phyloP scores from a whole-genome alignment of 2,113 vertebrate species.

The Meriones unguiculatus region DNA sequence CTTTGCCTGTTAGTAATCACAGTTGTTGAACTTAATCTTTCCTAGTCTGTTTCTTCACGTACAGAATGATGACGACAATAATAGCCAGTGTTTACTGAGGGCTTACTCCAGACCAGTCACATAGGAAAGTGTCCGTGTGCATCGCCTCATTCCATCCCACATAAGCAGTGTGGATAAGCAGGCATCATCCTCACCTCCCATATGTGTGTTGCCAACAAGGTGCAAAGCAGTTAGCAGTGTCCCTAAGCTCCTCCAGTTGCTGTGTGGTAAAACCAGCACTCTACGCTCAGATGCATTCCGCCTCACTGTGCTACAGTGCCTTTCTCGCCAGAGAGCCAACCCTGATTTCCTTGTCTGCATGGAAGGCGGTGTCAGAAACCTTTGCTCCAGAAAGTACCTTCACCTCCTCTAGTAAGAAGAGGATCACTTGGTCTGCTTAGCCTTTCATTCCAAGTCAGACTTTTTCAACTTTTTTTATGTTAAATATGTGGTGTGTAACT shows the following conservation, averaged over 20 bases:
- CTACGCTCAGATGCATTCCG: neutral
- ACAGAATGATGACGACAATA: neutral
- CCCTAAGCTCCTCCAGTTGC: neutral
- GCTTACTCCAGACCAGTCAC: constrained; percentile 12
- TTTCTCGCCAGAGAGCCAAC: neutral
- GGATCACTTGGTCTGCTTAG: neutral
- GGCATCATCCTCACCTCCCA: constrained; percentile 6
- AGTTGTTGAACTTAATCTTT: constrained; percentile 19
- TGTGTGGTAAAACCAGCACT: neutral
- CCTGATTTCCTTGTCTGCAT: constrained; percentile 27
- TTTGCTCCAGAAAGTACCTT: neutral
- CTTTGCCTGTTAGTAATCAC: constrained; percentile 43
- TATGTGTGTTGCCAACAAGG: neutral
- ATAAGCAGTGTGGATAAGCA: neutral
- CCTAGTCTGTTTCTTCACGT: constrained; percentile 24
- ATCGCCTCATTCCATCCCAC: constrained; percentile 20
- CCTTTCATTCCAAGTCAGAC: constrained; percentile 35
- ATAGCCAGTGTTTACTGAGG: neutral
- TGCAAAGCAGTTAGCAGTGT: constrained; percentile 20
- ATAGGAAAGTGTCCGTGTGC: constrained; percentile 5
- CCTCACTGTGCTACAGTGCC: neutral
- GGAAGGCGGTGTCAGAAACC: neutral
- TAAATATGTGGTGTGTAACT: neutral
- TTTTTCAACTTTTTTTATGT: constrained; percentile 9
- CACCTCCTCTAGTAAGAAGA: constrained; percentile 13